These are phyloP conservation scores for Unio delphinus DNA, from an alignment of 2,888 invertebrate genomes.

Conservation along the genomic window DNA sequence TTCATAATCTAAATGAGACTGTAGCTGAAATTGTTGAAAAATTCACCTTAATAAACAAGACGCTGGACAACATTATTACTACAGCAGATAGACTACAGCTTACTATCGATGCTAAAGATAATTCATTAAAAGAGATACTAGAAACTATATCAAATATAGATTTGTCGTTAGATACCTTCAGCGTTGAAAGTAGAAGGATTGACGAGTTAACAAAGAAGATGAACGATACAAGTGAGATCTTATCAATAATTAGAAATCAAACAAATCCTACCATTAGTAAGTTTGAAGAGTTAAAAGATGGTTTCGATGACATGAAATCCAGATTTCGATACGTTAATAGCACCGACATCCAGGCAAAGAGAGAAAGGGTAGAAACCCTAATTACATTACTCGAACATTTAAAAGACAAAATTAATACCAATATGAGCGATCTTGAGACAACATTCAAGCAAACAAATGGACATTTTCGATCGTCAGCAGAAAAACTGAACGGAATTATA, in stretches of 20 bases:
- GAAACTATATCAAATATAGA: constrained; percentile 11
- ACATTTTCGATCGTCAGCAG: too few species aligned
- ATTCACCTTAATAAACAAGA: constrained; percentile 20
- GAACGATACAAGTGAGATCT: neutral
- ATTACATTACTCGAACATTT: neutral
- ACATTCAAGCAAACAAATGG: too few species aligned
- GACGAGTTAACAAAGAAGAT: neutral
- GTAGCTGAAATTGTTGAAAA: constrained; percentile 20
- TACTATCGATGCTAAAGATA: neutral
- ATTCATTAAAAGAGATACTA: constrained; percentile 11
- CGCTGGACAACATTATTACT: constrained; percentile 13
- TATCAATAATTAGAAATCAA: neutral
- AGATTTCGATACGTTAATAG: neutral
- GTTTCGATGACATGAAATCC: constrained; percentile 6
- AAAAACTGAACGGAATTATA: too few species aligned
- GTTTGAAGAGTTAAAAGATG: neutral
- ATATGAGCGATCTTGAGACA: neutral
- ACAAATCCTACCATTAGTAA: neutral
- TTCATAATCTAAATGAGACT: constrained; percentile 2
- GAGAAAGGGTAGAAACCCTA: neutral
- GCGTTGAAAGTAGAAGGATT: neutral
- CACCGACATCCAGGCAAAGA: neutral
- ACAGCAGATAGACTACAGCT: constrained; percentile 15
- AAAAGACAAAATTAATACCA: neutral
- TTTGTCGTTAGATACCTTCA: constrained; percentile 1